Evolutionary conservation across 2,888 invertebrate genomes (phyloP).

Genomic region (Nephrotoma flavescens): DNA sequence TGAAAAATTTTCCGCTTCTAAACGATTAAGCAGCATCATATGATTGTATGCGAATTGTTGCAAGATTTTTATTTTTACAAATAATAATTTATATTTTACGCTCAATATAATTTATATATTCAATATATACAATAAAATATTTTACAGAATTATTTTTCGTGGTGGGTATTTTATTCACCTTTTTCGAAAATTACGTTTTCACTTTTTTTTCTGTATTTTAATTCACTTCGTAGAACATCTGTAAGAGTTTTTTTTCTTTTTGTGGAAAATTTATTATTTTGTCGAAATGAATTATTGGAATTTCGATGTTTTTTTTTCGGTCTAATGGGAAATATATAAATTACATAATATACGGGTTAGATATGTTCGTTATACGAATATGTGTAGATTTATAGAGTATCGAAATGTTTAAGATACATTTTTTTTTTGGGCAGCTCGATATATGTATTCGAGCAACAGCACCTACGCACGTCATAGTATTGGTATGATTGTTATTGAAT

Average conservation of each 20-base stretch:
- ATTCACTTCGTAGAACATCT: neutral
- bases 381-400: neutral
- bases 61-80: neutral
- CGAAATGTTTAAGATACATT: neutral
- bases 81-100: neutral
- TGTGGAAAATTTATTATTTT: neutral
- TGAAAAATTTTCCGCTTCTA: neutral
- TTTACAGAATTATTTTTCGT: neutral
- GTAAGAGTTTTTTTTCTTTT: neutral
- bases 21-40: neutral
- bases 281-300: neutral
- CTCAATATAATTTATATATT: neutral
- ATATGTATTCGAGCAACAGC: neutral
- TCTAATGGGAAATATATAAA: neutral
- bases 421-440: neutral
- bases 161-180: neutral
- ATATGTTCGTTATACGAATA: neutral
- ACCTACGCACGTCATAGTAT: neutral
- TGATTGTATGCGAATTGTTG: neutral
- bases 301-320: neutral
- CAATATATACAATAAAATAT: neutral
- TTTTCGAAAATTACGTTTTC: neutral
- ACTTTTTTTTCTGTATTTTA: neutral
- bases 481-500: no score
- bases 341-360: neutral